Percentiles rank a stretch among this genome's conserved stretches.
Evolutionary conservation across 2,113 vertebrate species (phyloP).

Genomic region (Dissostichus mawsoni): DNA sequence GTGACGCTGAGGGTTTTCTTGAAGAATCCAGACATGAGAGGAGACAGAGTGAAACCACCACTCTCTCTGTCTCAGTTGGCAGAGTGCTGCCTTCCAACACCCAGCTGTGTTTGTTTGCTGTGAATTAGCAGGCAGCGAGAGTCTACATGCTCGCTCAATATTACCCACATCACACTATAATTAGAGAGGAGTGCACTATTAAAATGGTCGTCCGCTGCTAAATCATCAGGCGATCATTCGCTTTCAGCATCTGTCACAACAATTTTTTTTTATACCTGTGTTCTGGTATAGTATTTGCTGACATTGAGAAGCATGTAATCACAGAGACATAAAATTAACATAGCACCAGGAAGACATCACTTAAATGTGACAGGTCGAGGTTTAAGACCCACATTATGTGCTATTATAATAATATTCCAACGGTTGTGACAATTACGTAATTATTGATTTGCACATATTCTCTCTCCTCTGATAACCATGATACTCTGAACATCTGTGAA

Average conservation of each 20-base stretch:
- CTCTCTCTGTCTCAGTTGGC: constrained; percentile 67
- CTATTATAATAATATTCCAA: constrained; percentile 16
- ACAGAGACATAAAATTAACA: constrained; percentile 5
- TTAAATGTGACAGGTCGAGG: constrained; percentile 27
- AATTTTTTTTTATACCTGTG: constrained; percentile 33
- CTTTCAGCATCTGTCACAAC: constrained; percentile 64
- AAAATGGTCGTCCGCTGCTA: constrained; percentile 67
- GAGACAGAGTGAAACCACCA: constrained; percentile 52
- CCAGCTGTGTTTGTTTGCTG: constrained; percentile 85
- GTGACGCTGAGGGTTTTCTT: constrained; percentile 48
- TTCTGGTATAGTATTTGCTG: constrained; percentile 1
- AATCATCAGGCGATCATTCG: constrained; percentile 62
- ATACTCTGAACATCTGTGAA: constrained; percentile 36
- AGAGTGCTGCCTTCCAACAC: constrained; percentile 68
- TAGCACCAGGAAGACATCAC: neutral
- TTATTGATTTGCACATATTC: constrained; percentile 34
- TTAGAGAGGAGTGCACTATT: constrained; percentile 77
- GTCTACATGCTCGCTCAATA: constrained; percentile 74
- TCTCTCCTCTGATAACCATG: constrained; percentile 23
- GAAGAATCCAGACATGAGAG: constrained; percentile 53
- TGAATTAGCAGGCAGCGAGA: constrained; percentile 81
- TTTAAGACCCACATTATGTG: constrained; percentile 8
- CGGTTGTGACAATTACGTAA: constrained; percentile 19
- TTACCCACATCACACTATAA: constrained; percentile 77
- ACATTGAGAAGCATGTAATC: neutral